Base-by-base conservation (phyloP, 2,888 invertebrate species). In the Drosophila niveifrons region DNA sequence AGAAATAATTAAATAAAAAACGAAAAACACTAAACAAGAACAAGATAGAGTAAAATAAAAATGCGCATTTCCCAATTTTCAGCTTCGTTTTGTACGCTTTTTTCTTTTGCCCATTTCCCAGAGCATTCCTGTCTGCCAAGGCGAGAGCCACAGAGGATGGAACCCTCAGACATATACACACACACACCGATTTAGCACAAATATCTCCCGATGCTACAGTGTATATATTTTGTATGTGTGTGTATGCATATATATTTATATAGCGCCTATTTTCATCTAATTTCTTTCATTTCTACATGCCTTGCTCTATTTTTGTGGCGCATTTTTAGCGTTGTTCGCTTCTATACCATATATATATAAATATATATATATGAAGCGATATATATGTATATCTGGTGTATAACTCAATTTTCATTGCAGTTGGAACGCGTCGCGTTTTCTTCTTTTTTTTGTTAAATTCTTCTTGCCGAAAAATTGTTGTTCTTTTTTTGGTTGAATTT, bases 211-310 rank as follows among this genome's bases (percentile, higher is more conserved):
- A 61, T 78, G 68, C 65, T 51, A 52, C 15, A 44, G 34, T 59
- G 39, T 63, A 53, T 65, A 29, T 31, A 17, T 58, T 63, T 63
- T 31, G 31, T 48, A 43, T 41, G 18, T 28, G 50, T 44, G 43
- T 61, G 17, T 66, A 34, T 23, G 29, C 18, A 13, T 61, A 72
- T 68, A 53, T 84, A 81, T 69, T 76, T 79, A 79, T 78, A 81
- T 78, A 78, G 85, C 65, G 66, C 85, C 79, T 88, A 88, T 82
- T 82, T 88, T 88, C 82, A 85, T 82, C 73, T 88, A 88, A 85
- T 82, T 82, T 87, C 80, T 76, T 74, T 87, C 65, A 88, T 85
- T 82, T 88, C 73, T 70, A 81, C 88, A 84, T 71, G 85, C 64
- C 71, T 75, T 72, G 84, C 81, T 85, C 89, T 85, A 89, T 85